phyloP scores from a whole-genome alignment of 2,113 vertebrate genomes.

The Laterallus jamaicensis region DNA sequence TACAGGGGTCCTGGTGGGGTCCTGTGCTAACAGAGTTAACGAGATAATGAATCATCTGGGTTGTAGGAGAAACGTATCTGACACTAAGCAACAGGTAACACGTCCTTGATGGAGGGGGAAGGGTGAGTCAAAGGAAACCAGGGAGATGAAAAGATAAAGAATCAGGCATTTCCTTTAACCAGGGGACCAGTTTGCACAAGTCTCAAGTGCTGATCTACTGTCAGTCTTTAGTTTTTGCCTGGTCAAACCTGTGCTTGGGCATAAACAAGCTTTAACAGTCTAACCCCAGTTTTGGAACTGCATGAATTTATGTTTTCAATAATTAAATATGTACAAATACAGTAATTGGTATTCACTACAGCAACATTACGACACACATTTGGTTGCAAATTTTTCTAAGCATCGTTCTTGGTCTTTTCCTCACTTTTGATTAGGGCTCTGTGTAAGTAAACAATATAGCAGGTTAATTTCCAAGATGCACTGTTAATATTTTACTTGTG shows the following conservation, averaged over 20 bases:
- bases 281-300: constrained; percentile 73
- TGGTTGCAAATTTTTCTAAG: constrained; percentile 73
- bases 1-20: constrained; percentile 63
- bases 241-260: constrained; percentile 52
- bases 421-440: constrained; percentile 74
- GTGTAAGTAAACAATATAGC: constrained; percentile 64
- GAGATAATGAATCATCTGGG: constrained; percentile 62
- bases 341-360: constrained; percentile 78
- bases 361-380: constrained; percentile 74
- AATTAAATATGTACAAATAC: constrained; percentile 71
- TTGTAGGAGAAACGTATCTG: constrained; percentile 74
- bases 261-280: constrained; percentile 54
- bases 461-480: constrained; percentile 71
- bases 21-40: constrained; percentile 65
- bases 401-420: constrained; percentile 66
- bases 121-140: constrained; percentile 68
- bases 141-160: constrained; percentile 87
- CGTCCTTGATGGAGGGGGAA: constrained; percentile 73
- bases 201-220: neutral
- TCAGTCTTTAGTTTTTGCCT: neutral
- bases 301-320: constrained; percentile 74
- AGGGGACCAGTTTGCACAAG: neutral
- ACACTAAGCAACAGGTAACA: constrained; percentile 76
- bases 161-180: constrained; percentile 78
- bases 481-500: constrained; percentile 65